Evolutionary conservation across 2,113 vertebrate genomes (phyloP).

Genomic region (Ciconia maguari): DNA sequence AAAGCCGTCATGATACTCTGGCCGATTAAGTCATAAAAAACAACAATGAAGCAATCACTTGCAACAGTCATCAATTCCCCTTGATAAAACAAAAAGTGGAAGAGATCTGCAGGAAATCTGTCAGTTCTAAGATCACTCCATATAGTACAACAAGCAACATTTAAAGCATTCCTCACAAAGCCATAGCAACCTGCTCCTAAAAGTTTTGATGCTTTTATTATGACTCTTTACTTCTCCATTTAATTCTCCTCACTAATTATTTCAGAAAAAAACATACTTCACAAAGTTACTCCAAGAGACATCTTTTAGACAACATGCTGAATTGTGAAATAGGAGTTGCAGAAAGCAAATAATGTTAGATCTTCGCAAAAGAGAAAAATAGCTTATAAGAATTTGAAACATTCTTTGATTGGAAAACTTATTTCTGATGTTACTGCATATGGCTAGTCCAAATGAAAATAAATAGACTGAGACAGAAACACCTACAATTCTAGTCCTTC

Average conservation of each 20-base stretch:
- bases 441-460: not conserved
- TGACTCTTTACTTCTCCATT: not conserved
- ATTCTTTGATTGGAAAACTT: not conserved
- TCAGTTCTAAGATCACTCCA: not conserved
- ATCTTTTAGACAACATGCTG: not conserved
- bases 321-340: not conserved
- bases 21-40: slow-evolving; percentile 23
- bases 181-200: not conserved
- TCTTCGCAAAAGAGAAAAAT: not conserved
- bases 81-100: not conserved
- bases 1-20: not conserved
- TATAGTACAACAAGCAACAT: not conserved
- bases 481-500: not conserved
- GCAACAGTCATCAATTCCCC: not conserved
- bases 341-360: not conserved
- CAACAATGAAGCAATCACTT: not conserved
- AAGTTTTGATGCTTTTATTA: not conserved
- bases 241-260: not conserved
- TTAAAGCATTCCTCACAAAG: not conserved
- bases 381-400: not conserved
- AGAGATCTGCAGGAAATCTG: not conserved
- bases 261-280: not conserved
- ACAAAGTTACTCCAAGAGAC: not conserved
- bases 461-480: not conserved
- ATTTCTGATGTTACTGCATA: not conserved